Evolutionary conservation across 1,140 invertebrate species (phyloP), one percentile per base, ranked within the genome.

Genomic region (Brachionus manjavacas): DNA sequence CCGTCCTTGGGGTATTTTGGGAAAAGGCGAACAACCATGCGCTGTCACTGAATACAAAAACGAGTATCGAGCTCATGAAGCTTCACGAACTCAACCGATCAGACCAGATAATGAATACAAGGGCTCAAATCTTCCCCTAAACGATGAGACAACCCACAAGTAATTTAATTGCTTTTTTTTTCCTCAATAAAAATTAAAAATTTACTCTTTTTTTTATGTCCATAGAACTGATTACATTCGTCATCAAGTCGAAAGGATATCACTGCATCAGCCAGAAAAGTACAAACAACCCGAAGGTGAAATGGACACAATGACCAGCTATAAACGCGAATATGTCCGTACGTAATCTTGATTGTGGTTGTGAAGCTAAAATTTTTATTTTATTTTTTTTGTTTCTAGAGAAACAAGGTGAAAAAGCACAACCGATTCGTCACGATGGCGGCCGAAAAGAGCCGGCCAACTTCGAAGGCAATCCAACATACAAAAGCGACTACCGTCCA

Each of bases 391-490:
- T 78, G 20, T 84, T 55, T 87, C 11, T 85, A 90, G 89, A 86
- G 23, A 90, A 90, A 84, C 85, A 87, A 79, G 86, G 83, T 1
- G 83, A 86, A 46, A 87, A 86, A 70, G 86, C 87, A 7, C 85
- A 86, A 74, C 79, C 88, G 14, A 86, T 89, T n/a, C 87, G 86
- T 84, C 86, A 86, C 76, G 87, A 89, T 49, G 86, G 85, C 1
- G 81, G 84, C 25, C 84, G 86, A 52, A 86, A 85, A 68, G 70
- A 87, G 9, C 85, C 86, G 7, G 88, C 87, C 16, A 88, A 85
- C 85, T 90, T 90, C 87, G 88, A 90, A 83, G 89, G 89, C 28
- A 88, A 89, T 85, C 89, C 89, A 43, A 90, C 89, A 35, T 90
- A 90, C 84, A 87, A 86, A 87, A 83, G 85, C 86, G 89, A 90